Conservation (phyloP, 2,113 vertebrate genomes). For the Tupaia chinensis region DNA sequence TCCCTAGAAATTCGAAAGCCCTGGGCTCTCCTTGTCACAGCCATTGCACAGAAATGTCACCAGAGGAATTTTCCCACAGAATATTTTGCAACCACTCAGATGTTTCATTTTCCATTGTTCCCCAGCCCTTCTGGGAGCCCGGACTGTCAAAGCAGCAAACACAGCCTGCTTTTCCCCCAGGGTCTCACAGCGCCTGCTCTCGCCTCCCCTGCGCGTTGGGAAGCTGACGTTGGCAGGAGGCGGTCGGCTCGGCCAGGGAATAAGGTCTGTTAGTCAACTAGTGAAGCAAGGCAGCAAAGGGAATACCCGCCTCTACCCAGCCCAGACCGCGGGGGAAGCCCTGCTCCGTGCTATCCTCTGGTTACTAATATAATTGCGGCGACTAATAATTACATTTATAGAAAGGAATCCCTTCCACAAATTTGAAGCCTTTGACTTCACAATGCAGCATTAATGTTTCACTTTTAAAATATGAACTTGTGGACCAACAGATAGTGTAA, state of each 20-base stretch:
- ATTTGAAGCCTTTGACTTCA: neutral
- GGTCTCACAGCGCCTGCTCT: neutral
- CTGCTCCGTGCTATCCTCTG: neutral
- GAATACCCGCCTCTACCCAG: neutral
- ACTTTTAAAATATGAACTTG: neutral
- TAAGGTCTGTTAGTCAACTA: slow-evolving; percentile 74
- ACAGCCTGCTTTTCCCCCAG: slow-evolving; percentile 28
- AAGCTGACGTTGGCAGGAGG: neutral
- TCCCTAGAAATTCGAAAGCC: slow-evolving; percentile 50
- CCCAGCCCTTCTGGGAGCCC: slow-evolving; percentile 7
- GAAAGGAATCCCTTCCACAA: neutral
- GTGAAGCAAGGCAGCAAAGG: neutral
- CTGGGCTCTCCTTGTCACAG: neutral
- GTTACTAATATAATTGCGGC: neutral
- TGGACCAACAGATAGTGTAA: no score
- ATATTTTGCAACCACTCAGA: slow-evolving; percentile 66
- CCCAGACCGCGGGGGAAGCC: neutral
- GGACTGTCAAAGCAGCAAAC: slow-evolving; percentile 48
- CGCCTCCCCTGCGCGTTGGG: neutral
- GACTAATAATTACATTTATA: neutral
- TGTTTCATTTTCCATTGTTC: slow-evolving; percentile 76
- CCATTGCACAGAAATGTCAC: neutral
- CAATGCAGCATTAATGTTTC: neutral
- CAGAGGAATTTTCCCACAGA: slow-evolving; percentile 72
- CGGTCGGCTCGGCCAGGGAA: neutral